These are phyloP conservation scores for Idris sp. DNA, from an alignment of 1,140 invertebrate genomes.

Conservation along the genomic window DNA sequence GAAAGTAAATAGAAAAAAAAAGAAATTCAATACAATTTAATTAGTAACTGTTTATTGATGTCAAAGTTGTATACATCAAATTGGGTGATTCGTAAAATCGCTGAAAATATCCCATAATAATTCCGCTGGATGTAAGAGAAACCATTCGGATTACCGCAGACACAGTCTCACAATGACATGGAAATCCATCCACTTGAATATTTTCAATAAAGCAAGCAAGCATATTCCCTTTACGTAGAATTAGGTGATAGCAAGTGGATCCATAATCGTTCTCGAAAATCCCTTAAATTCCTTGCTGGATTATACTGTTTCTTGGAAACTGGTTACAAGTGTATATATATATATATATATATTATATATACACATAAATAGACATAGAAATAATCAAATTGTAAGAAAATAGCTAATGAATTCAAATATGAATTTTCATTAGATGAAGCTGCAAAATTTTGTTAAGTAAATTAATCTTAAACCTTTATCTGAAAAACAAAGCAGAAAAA, in stretches of 20 bases:
- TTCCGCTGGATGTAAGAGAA: constrained; percentile 31
- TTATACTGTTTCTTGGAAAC: constrained; percentile 8
- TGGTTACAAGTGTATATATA: neutral
- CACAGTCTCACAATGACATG: constrained; percentile 40
- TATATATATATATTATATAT: no score
- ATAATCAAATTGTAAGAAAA: no score
- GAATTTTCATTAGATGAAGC: no score
- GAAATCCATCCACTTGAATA: constrained; percentile 49
- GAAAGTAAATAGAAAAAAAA: no score
- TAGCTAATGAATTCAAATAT: no score
- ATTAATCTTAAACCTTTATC: no score
- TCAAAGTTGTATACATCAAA: constrained; percentile 5
- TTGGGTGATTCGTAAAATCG: constrained; percentile 26
- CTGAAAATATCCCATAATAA: constrained; percentile 39
- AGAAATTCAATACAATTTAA: neutral
- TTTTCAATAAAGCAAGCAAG: constrained; percentile 48
- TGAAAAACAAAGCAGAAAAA: no score
- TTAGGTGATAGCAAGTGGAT: constrained; percentile 39
- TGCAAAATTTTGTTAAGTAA: no score
- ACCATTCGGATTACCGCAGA: constrained; percentile 32
- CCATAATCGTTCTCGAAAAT: constrained; percentile 29
- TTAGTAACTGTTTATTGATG: constrained; percentile 6
- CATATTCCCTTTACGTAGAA: constrained; percentile 16
- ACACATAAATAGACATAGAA: no score
- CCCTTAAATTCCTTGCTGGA: constrained; percentile 17